Evolutionary conservation across 2,113 vertebrate genomes (phyloP).

Genomic region (Nibea coibor): DNA sequence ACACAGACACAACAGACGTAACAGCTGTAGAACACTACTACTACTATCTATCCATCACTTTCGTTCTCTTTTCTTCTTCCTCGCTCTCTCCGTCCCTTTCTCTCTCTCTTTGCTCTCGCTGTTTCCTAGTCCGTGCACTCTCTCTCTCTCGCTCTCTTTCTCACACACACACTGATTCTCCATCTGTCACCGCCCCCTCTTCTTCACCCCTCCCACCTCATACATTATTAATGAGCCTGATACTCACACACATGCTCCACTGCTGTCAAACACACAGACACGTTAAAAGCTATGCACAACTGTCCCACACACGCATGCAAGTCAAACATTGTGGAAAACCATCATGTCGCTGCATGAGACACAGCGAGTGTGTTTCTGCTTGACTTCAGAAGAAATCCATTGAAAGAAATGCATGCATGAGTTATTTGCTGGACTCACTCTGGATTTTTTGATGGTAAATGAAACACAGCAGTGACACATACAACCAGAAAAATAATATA

Average conservation of each 20-base stretch:
- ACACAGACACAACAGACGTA: neutral
- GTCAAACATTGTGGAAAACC: neutral
- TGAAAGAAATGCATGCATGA: no score
- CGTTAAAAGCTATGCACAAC: constrained; percentile 8
- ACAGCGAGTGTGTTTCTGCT: neutral
- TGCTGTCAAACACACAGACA: constrained; percentile 47
- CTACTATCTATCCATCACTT: constrained; percentile 12
- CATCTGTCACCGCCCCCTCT: constrained; percentile 78
- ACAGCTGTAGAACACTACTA: neutral
- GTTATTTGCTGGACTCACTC: no score
- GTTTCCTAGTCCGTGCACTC: constrained; percentile 15
- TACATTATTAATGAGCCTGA: constrained; percentile 79
- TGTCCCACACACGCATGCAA: constrained; percentile 14
- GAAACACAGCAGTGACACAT: neutral
- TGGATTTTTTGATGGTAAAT: neutral
- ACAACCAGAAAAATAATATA: neutral
- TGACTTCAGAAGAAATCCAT: neutral
- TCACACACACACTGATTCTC: constrained; percentile 66
- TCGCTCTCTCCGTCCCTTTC: constrained; percentile 39
- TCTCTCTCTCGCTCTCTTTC: constrained; percentile 29
- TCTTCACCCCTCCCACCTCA: constrained; percentile 78
- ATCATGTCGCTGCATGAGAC: neutral
- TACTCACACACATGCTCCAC: constrained; percentile 12
- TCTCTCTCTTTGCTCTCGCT: constrained; percentile 28
- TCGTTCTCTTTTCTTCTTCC: neutral